Evolutionary conservation across 2,888 invertebrate species (phyloP), one percentile per base, ranked within the genome.

Genomic region (Pristionchus japonicus): DNA sequence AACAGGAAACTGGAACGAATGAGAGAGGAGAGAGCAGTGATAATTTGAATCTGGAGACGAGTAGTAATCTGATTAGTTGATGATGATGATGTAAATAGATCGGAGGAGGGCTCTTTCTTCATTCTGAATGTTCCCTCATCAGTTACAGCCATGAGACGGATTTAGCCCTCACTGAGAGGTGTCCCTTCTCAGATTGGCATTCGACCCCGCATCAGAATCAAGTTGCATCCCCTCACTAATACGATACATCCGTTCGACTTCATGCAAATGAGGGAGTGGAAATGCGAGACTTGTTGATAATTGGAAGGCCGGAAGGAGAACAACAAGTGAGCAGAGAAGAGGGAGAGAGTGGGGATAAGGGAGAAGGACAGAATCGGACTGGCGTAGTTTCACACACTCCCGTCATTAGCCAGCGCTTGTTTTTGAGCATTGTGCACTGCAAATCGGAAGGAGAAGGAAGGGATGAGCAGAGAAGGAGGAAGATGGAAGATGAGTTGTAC

Each of bases 231-330:
- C 47, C 31, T 37, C 23, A 52, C 52, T 83, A 83, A 83, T 83
- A 83, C 52, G 52, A 83, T 83, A 52, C 52, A 34, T 49, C 52
- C 43, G 82, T 83, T 83, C 82, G 77, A 40, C 13, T 77, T 43
- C 15, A 83, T 83, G 82, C 82, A 83, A 83, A 83, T 83, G 82
- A 40, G 77, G n/a, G 77, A 20, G 17, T 52, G 31, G 82, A 83
- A 83, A 52, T 83, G 27, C 43, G 49, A 83, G 52, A 83, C 82
- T 83, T 52, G 52, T 83, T 57, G 49, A 64, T 85, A 64, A 64
- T 85, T 85, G 61, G 85, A 27, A 64, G 64, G 43, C 61, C 61
- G 85, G 85, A 85, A 85, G 31, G 85, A 43, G 40, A 64, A 61
- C 40, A 49, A 83, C 70, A 80, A 47, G 52, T 34, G 52, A 43